phyloP scores from a whole-genome alignment of 1,140 invertebrate species.

The Sitophilus oryzae region DNA sequence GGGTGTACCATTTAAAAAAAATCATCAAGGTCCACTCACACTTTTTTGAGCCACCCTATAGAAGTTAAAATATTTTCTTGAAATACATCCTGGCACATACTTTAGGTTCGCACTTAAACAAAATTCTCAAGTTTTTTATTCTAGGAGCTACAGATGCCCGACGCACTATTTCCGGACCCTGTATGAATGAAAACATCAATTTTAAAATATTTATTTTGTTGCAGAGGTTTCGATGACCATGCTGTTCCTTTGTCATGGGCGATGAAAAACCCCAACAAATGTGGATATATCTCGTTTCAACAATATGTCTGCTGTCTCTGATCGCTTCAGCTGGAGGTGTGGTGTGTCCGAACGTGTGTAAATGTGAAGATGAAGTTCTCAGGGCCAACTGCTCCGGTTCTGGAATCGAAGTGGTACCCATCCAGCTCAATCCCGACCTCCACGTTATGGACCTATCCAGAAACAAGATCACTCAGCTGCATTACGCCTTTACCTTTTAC shows the following conservation, averaged over 20 bases:
- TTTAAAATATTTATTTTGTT: conserved; percentile 28
- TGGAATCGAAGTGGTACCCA: conserved; percentile 74
- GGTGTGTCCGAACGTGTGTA: conserved; percentile 72
- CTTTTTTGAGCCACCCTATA: too few species aligned
- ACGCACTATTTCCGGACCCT: too few species aligned
- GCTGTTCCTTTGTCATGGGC: conserved; percentile 40
- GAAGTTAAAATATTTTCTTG: too few species aligned
- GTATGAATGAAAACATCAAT: not conserved
- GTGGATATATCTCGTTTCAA: conserved; percentile 36
- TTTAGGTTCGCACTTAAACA: too few species aligned
- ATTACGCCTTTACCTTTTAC: conserved; percentile 71
- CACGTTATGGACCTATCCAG: conserved; percentile 68
- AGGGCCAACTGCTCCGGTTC: conserved; percentile 68
- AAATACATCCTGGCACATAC: too few species aligned
- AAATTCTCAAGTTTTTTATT: too few species aligned
- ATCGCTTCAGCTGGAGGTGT: conserved; percentile 46
- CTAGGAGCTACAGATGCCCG: too few species aligned
- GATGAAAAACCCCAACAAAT: conserved; percentile 41
- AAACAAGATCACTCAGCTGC: conserved; percentile 66
- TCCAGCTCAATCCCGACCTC: conserved; percentile 80
- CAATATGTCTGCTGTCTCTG: conserved; percentile 39
- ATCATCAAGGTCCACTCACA: too few species aligned
- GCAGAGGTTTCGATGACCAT: conserved; percentile 41
- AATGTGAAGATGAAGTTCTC: conserved; percentile 72
- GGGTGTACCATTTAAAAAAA: too few species aligned